Base-by-base conservation (phyloP, 1,140 invertebrate genomes). In the Drosophila takahashii region DNA sequence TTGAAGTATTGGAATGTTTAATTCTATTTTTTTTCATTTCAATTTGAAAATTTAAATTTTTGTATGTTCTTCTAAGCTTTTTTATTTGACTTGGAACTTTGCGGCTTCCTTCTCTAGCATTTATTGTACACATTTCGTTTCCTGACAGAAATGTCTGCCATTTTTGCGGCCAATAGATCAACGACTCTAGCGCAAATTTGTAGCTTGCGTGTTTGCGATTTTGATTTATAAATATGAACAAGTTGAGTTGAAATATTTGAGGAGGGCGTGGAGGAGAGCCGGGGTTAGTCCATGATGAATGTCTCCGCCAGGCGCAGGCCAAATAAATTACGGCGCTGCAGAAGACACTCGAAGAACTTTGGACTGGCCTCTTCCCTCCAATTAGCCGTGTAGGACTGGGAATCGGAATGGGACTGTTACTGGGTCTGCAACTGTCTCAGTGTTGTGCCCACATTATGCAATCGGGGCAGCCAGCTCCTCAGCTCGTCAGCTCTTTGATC, bases 401-500 rank as follows among this genome's bases (percentile, higher is more conserved):
- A 71, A 9, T 52, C 8, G 37, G 6, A 50, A 27, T 45, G 26
- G 56, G 29, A 58, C 36, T 44, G 56, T 47, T 13, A 64, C 37
- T 48, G 53, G 47, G 59, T 9, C 18, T 54, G 36, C 47, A 15
- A 48, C 26, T 59, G 18, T 77, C 60, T 76, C 60, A 71, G 56
- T 90, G 71, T 90, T 86, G 75, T 83, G 74, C 60, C 84, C 74
- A 85, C 69, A 90, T 90, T 90, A 91, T 91, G 89, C 89, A 90
- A 90, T 64, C 85, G 64, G 50, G 60, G 57, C 51, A 37, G 52
- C 16, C 41, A 44, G 41, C 22, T 22, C 22, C 22, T 22, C 22
- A 22, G 22, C 13, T 37, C 36, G 4, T 27, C 53, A 64, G 64
- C 62, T 52, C 70, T 90, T 86, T 90, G 83, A 86, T 89, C 84